Evolutionary conservation across 2,888 invertebrate species (phyloP).

Genomic region (Urechis unicinctus): DNA sequence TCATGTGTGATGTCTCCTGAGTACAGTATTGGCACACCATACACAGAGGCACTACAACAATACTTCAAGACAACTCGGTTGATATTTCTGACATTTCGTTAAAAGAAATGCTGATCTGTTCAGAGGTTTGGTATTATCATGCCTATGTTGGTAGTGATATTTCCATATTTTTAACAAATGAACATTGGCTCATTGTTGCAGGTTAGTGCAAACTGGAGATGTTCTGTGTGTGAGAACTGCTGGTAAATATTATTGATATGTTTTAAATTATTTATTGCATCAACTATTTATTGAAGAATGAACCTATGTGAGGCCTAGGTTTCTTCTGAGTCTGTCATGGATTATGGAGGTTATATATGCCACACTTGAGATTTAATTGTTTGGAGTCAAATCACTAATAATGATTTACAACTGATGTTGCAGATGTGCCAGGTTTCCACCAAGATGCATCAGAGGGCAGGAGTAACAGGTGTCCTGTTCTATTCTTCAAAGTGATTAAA

Average conservation of each 20-base stretch:
- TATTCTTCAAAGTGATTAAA: conserved; percentile 36
- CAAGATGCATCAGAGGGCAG: neutral
- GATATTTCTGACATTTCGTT: too few species aligned
- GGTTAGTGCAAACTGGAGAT: conserved; percentile 1
- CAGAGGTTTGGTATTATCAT: too few species aligned
- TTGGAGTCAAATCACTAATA: too few species aligned
- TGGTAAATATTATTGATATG: neutral
- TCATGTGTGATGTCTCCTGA: conserved; percentile 3
- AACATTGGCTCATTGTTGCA: too few species aligned
- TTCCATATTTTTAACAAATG: too few species aligned
- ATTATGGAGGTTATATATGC: too few species aligned
- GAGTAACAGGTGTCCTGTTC: conserved; percentile 19
- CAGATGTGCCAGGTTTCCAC: conserved; percentile 4
- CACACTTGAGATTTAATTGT: too few species aligned
- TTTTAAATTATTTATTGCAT: neutral
- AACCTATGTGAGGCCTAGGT: too few species aligned
- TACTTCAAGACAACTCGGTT: neutral
- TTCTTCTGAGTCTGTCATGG: too few species aligned
- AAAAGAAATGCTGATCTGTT: too few species aligned
- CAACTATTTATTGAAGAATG: neutral
- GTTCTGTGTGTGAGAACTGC: neutral
- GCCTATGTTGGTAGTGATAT: too few species aligned
- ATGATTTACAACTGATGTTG: too few species aligned
- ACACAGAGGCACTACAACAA: neutral
- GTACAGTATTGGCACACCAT: conserved; percentile 1